Evolutionary conservation across 2,888 invertebrate species (phyloP).

Genomic region (Pristionchus arcanus): DNA sequence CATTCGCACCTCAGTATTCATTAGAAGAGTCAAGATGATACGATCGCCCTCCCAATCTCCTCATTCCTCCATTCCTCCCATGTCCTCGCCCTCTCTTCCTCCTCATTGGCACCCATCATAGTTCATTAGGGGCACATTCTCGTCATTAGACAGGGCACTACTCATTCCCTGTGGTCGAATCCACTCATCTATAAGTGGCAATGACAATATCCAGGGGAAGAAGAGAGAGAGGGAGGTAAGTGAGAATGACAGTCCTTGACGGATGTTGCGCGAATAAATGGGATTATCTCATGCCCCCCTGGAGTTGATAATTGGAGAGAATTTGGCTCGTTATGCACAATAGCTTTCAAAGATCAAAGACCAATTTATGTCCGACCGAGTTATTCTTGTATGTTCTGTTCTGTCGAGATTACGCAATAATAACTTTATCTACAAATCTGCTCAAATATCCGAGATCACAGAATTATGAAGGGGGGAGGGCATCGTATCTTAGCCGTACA

Average conservation of each 20-base stretch:
- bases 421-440: background rate
- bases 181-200: background rate
- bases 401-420: background rate
- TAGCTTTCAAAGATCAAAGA: background rate
- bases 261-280: too few relatives aligned
- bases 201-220: too few relatives aligned
- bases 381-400: background rate
- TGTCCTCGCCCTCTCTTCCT: background rate
- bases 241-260: too few relatives aligned
- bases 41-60: background rate
- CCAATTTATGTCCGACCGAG: background rate
- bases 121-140: background rate
- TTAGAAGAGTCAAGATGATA: too few relatives aligned
- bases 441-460: background rate
- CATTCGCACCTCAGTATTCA: too few relatives aligned
- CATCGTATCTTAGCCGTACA: background rate
- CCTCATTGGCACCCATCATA: constrained; percentile 16
- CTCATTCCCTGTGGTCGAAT: background rate
- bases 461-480: background rate
- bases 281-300: too few relatives aligned
- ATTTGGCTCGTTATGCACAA: too few relatives aligned
- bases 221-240: too few relatives aligned
- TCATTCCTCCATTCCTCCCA: background rate
- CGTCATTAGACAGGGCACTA: background rate
- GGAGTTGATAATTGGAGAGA: too few relatives aligned